These are phyloP conservation scores for Leptinotarsa tumamoca DNA, from an alignment of 2,888 invertebrate species.

Conservation along the genomic window DNA sequence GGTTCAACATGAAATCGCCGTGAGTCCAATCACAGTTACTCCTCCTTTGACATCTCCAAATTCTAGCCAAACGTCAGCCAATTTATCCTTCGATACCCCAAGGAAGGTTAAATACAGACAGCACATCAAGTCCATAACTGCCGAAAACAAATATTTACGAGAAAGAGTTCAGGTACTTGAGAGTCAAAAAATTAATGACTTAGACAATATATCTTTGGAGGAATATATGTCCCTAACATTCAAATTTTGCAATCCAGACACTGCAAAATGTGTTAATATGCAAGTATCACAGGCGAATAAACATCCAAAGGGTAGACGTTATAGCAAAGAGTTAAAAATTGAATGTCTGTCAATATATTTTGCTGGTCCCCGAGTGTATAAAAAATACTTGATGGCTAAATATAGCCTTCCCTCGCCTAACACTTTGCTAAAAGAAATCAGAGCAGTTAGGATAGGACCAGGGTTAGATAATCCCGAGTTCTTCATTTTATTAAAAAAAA, in stretches of 20 bases:
- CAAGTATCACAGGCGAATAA: neutral
- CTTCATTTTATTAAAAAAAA: no score
- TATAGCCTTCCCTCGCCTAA: neutral
- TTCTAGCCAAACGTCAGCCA: neutral
- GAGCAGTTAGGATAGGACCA: no score
- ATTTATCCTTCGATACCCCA: neutral
- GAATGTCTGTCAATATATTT: neutral
- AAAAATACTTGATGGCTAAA: neutral
- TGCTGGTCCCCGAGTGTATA: neutral
- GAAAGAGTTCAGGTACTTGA: neutral
- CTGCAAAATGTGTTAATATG: neutral
- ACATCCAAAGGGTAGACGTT: neutral
- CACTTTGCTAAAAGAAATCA: neutral
- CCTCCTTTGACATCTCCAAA: neutral
- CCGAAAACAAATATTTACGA: neutral
- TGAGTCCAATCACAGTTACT: no score
- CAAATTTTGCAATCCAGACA: neutral
- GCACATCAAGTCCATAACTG: neutral
- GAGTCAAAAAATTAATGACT: neutral
- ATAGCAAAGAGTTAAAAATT: neutral
- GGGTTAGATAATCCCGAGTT: no score
- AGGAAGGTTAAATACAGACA: neutral
- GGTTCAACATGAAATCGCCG: no score
- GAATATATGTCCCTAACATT: neutral
- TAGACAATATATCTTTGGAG: neutral